Percentiles rank a stretch among this genome's conserved stretches.
phyloP scores from a whole-genome alignment of 2,797 vertebrate genomes.

The Nyctalus aviator region DNA sequence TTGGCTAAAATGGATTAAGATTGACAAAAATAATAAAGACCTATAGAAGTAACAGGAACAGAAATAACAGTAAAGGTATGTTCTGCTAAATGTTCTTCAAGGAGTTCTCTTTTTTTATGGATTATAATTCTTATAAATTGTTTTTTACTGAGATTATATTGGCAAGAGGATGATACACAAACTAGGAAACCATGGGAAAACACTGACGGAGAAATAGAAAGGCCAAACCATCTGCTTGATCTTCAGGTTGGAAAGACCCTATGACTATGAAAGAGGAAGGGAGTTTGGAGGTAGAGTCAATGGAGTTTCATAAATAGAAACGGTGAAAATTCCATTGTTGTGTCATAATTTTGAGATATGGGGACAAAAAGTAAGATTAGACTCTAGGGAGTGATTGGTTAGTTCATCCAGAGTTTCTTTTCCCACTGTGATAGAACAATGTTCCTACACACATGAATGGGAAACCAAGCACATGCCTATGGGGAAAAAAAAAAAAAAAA shows the following conservation, averaged over 20 bases:
- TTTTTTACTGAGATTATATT: neutral
- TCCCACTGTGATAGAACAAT: neutral
- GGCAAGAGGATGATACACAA: neutral
- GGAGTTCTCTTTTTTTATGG: neutral
- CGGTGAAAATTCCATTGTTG: neutral
- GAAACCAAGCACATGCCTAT: neutral
- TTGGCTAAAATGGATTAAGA: neutral
- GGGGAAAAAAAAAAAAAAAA: neutral
- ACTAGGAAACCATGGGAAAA: neutral
- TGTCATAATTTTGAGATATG: neutral
- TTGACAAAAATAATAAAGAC: neutral
- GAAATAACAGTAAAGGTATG: neutral
- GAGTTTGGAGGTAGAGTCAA: fast-evolving
- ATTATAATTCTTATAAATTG: neutral
- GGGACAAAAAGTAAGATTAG: neutral
- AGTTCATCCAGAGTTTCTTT: neutral
- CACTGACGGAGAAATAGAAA: neutral
- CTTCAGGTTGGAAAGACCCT: neutral
- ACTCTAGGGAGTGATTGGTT: neutral
- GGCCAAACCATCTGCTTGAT: neutral
- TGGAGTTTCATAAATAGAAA: neutral
- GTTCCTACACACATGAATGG: neutral
- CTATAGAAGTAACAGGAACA: neutral
- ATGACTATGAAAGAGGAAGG: neutral
- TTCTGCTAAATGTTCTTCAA: neutral